These are phyloP conservation scores for Enteromius trimaculatus DNA, from an alignment of 2,797 vertebrate species.

Conservation along the genomic window DNA sequence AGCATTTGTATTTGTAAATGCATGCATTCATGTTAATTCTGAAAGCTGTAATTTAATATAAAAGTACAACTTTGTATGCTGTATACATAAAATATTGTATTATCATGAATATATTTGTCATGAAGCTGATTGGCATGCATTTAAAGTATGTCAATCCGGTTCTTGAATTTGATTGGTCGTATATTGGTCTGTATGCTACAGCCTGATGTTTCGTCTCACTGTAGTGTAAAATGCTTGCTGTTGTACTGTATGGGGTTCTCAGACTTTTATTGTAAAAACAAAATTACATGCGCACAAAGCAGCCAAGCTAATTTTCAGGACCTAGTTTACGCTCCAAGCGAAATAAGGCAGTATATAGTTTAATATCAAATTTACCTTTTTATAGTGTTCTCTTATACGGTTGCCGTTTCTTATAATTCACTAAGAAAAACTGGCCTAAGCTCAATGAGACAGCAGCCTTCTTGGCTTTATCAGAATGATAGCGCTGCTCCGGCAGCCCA, in stretches of 20 bases:
- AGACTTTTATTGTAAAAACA: neutral
- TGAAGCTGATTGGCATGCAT: neutral
- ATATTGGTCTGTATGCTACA: neutral
- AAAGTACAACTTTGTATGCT: neutral
- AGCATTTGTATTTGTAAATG: neutral
- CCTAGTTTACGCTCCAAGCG: neutral
- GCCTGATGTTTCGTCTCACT: neutral
- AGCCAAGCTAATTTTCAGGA: slow-evolving; percentile 15
- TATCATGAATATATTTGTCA: neutral
- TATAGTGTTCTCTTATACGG: neutral
- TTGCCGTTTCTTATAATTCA: slow-evolving; percentile 6
- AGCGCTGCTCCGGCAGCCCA: slow-evolving; percentile 42
- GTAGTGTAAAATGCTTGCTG: neutral
- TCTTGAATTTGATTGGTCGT: neutral
- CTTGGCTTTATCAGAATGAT: slow-evolving; percentile 47
- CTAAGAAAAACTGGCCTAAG: slow-evolving; percentile 7
- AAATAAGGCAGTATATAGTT: neutral
- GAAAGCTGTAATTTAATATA: neutral
- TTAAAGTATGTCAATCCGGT: neutral
- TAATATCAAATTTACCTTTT: neutral
- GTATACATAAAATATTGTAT: neutral
- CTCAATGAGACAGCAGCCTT: slow-evolving; percentile 28
- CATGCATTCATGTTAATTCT: neutral
- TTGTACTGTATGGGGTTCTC: neutral
- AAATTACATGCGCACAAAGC: neutral